A percentile compares a stretch with the other conserved stretches of the same genome.
These are phyloP conservation scores for Enoplosus armatus DNA, from an alignment of 2,797 vertebrate species.

Conservation along the genomic window DNA sequence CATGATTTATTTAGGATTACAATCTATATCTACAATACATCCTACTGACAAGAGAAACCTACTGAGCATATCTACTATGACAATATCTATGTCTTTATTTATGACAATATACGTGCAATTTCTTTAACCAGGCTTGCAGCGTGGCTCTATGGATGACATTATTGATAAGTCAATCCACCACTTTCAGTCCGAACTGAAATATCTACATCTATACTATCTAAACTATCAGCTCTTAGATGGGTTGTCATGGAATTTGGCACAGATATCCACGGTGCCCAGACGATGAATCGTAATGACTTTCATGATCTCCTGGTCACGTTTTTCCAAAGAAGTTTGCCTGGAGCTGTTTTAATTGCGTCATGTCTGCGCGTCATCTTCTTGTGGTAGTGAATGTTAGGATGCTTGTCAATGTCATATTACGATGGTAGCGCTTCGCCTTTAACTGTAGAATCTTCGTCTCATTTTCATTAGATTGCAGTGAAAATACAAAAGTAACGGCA, in stretches of 20 bases:
- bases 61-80: not conserved
- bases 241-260: not conserved
- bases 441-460: too few relatives aligned
- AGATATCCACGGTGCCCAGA: not conserved
- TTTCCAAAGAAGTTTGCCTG: too few relatives aligned
- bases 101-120: not conserved
- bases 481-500: not conserved
- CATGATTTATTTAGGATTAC: not conserved
- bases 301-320: not conserved
- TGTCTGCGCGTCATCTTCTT: too few relatives aligned
- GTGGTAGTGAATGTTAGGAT: too few relatives aligned
- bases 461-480: not conserved
- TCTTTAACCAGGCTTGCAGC: not conserved
- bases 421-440: too few relatives aligned
- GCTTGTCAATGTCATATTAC: too few relatives aligned
- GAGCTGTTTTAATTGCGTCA: too few relatives aligned
- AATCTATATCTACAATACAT: not conserved
- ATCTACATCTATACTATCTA: too few relatives aligned
- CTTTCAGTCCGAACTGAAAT: not conserved
- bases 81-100: not conserved
- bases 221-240: not conserved
- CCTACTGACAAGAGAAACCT: not conserved
- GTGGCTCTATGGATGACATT: not conserved
- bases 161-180: not conserved
- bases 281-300: not conserved